Evolutionary conservation across 2,797 vertebrate genomes (phyloP), one percentile per base, ranked within the genome.

Genomic region (Neosilurus mollespiculum): DNA sequence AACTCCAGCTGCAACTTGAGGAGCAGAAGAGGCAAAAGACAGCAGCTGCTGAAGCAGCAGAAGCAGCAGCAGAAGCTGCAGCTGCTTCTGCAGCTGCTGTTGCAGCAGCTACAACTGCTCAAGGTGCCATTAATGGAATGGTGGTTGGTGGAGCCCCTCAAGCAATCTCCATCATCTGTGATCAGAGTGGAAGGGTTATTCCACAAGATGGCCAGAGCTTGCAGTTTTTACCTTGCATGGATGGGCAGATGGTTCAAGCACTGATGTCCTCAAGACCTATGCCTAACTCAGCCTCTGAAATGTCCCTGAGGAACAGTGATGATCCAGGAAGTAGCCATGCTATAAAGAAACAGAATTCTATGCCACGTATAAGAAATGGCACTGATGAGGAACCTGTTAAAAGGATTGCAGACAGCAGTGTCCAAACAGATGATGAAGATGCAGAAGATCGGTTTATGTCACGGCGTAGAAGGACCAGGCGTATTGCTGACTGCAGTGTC

Each of bases 351-450:
- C 96, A 97, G 85, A 99, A 99, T 90, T 99, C 98, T 0, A 98
- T 99, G 98, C 98, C 98, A 0, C 96, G 98, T 56, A 93, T 99
- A 58, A 95, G 96, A 82, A 97, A 98, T 4, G 93, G 94, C 24
- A 92, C 95, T 0, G 97, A 99, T 78, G 95, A 96, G 2, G 97
- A 98, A 80, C 87, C 94, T 15, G 92, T 93, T 0, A 97, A 93
- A 91, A 97, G 96, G 87, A 99, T 95, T 3, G 92, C 96, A 0
- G 98, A 99, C 91, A 97, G 97, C 92, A 97, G 97, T 0, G 96
- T 99, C 78, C 98, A 99, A 95, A 99, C 98, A 0, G 98, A 99
- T 0, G 98, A 99, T 20, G 98, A 99, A 92, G 98, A 99, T 0
- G 95, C 95, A 0, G 98, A 99, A 82, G 96, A 98, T 66, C 95